Base-by-base conservation (phyloP, 2,888 invertebrate species). In the Holacanthella duospinosa region DNA sequence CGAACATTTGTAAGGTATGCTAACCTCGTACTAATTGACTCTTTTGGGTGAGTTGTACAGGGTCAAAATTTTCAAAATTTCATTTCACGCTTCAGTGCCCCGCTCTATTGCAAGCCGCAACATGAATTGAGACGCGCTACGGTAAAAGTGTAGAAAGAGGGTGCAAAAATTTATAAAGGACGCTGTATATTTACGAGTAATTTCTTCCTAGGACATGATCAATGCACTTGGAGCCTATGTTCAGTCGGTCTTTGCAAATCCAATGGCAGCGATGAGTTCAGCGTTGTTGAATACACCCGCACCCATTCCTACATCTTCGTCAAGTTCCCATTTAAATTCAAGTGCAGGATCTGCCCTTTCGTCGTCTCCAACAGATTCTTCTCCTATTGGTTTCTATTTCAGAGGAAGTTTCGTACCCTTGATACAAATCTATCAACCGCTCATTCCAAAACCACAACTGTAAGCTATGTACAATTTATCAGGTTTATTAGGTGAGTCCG, bases 211-310 rank as follows among this genome's bases (percentile, higher is more conserved):
- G 77, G 94, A 96, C 78, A 93, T 97, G 74, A 92, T 97, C 61
- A 91, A 90, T 78, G 89, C 93, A 43, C 80, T 95, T 71, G 94
- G 93, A 21, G 89, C 91, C 0, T 96, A 93, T 78, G 91, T 96
- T 19, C 94, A 96, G 77, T 93, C 92, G 59, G 82, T 93, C 28
- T 87, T 92, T 77, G 86, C 90, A 55, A 86, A 85, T 66, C 84
- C 86, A 29, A 86, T 67, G 55, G 69, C 67, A 56, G 69, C 70
- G 43, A 70, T 70, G 70, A 65, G 68, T 12, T 64, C 68, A 9
- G 48, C n/a, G 21, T 48, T 67, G 2, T 53, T 70, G 2, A 53
- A 60, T 16, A 24, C 64, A 12, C 55, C 65, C 6, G 55, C 64
- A 36, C 58, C 62, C 27, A 56, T 60, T 21, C 64, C 24, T 59